Evolutionary conservation across 2,113 vertebrate genomes (phyloP).

Genomic region (Prinia subflava): DNA sequence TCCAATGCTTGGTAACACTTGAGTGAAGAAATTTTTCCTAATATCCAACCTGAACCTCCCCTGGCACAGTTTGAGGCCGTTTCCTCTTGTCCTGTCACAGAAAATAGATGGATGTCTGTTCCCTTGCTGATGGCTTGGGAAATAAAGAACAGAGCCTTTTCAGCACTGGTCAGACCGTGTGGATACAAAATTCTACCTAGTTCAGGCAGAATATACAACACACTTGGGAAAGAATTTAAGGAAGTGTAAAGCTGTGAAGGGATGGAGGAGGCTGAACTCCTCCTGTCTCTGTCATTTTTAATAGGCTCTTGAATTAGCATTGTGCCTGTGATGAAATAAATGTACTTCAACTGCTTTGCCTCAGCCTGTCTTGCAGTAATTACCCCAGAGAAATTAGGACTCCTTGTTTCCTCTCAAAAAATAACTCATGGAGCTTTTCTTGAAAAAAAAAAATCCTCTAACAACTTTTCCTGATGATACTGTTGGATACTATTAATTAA

Average conservation of each 20-base stretch:
- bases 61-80: background rate
- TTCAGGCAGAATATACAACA: background rate
- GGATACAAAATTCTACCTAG: background rate
- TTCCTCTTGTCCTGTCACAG: background rate
- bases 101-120: background rate
- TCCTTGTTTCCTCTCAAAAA: background rate
- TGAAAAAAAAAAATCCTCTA: background rate
- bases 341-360: background rate
- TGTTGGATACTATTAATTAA: background rate
- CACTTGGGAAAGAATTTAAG: background rate
- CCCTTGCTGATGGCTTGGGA: background rate
- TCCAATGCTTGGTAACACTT: background rate
- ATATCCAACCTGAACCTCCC: background rate
- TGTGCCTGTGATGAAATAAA: constrained; percentile 6
- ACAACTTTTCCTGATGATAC: background rate
- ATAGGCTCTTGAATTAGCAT: background rate
- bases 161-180: background rate
- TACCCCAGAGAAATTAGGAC: constrained; percentile 14
- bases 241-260: constrained; percentile 28
- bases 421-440: background rate
- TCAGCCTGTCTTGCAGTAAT: background rate
- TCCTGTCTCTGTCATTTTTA: background rate
- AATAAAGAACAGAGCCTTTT: background rate
- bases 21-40: background rate
- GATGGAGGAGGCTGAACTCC: background rate